phyloP scores from a whole-genome alignment of 2,797 vertebrate genomes.

The Thaleichthys pacificus region DNA sequence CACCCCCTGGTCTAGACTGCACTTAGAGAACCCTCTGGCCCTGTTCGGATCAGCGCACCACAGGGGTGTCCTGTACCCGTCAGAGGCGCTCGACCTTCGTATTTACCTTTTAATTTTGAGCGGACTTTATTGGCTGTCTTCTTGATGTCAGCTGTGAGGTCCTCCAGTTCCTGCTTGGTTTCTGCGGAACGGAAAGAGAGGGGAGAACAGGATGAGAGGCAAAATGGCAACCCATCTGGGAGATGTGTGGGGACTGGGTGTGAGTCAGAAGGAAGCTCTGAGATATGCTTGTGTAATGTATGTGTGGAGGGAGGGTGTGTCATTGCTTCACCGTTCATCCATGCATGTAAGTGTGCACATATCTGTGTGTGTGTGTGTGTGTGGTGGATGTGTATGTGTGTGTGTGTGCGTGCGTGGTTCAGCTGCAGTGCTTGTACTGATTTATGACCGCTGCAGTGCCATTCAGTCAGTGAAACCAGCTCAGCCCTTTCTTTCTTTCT shows the following conservation, averaged over 20 bases:
- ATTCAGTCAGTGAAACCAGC: constrained; percentile 36
- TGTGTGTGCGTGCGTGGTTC: constrained; percentile 30
- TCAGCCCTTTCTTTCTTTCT: constrained; percentile 11
- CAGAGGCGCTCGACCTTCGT: background rate
- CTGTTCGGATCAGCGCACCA: no score
- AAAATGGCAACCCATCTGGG: background rate
- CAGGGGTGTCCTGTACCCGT: background rate
- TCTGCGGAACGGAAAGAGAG: constrained; percentile 63
- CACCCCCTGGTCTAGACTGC: no score
- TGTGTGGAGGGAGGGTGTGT: background rate
- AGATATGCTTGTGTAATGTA: background rate
- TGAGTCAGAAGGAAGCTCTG: no score
- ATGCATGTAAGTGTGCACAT: background rate
- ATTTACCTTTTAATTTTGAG: constrained; percentile 94
- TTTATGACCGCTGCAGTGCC: constrained; percentile 68
- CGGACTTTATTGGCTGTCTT: constrained; percentile 97
- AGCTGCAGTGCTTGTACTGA: constrained; percentile 60
- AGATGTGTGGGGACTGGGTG: background rate
- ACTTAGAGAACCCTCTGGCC: no score
- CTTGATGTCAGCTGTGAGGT: constrained; percentile 95
- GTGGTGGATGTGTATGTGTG: constrained; percentile 9
- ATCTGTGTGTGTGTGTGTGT: constrained; percentile 11
- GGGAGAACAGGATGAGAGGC: background rate
- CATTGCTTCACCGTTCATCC: background rate
- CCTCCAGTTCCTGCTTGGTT: constrained; percentile 95